Evolutionary conservation across 2,888 invertebrate genomes (phyloP), one percentile per base, ranked within the genome.

Genomic region (Candidula unifasciata): DNA sequence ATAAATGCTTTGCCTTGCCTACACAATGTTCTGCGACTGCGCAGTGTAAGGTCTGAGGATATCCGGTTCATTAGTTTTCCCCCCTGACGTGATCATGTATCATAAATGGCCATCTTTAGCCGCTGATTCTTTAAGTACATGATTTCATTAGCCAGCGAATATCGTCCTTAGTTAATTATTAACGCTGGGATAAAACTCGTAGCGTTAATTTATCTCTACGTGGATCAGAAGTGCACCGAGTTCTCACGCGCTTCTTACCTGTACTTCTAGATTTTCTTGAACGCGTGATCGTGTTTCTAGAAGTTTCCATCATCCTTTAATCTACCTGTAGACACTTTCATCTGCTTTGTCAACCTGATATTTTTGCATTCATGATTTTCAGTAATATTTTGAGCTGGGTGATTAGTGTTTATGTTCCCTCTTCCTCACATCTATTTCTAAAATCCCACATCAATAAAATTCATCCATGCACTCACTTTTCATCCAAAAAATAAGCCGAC

Each of bases 221-320:
- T 10, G 27, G 8, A 10, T 24, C n/a, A 66, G n/a, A 3, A 66
- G 27, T n/a, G 44, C 13, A 24, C 24, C 2, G 37, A 37, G 71
- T 71, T 71, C 71, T 71, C 71, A 71, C 71, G 71, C 37, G 24
- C 35, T 37, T 18, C 35, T 6, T 71, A 37, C 71, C 37, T 35
- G 71, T 37, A 37, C 71, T 37, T 13, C 33, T 16, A 33, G 68
- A 10, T 68, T 68, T 33, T 68, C 68, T 68, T 33, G 16, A 13
- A 33, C 18, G 13, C 33, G 30, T 18, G 16, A 21, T 71, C 35
- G 24, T 24, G 37, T 71, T 71, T 37, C 37, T 37, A 24, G 35
- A 33, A 33, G 44, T 35, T 71, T 71, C 71, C 21, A 21, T 1
- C 3, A 69, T 69, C 35, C 37, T 24, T 24, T 24, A 71, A 71